A percentile compares a stretch with the other conserved stretches of the same genome.
Conservation (phyloP, 1,140 invertebrate genomes). For the Atta colombica region DNA sequence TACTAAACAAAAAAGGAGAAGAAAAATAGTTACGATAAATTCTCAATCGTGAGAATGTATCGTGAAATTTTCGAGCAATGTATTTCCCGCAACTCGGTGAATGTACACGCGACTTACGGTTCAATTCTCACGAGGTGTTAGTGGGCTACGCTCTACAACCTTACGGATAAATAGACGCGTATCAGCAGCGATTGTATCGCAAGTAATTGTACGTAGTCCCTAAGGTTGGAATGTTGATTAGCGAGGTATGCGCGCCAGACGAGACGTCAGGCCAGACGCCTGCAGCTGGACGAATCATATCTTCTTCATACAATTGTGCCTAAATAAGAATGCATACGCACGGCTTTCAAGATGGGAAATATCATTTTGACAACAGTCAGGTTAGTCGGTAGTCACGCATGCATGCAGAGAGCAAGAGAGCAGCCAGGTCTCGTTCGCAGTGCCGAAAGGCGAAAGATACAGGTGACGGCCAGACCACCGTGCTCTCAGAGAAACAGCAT, state of each 20-base stretch:
- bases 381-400: constrained; percentile 28
- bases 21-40: constrained; percentile 39
- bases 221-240: constrained; percentile 83
- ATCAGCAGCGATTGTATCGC: constrained; percentile 78
- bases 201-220: constrained; percentile 80
- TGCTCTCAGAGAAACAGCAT: constrained; percentile 68
- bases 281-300: constrained; percentile 72
- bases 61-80: constrained; percentile 20
- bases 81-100: background rate
- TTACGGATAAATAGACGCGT: constrained; percentile 77
- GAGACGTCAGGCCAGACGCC: constrained; percentile 63
- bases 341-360: constrained; percentile 37
- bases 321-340: constrained; percentile 66
- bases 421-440: background rate
- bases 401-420: background rate
- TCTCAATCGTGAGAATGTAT: constrained; percentile 17
- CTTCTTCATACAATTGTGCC: constrained; percentile 67
- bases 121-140: constrained; percentile 40
- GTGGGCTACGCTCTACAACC: constrained; percentile 6
- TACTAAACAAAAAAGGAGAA: background rate
- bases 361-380: constrained; percentile 56
- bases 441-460: constrained; percentile 59
- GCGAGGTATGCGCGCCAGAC: constrained; percentile 75
- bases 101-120: background rate
- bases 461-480: constrained; percentile 76